These are phyloP conservation scores for Naja naja DNA, from an alignment of 2,113 vertebrate species.

Conservation along the genomic window DNA sequence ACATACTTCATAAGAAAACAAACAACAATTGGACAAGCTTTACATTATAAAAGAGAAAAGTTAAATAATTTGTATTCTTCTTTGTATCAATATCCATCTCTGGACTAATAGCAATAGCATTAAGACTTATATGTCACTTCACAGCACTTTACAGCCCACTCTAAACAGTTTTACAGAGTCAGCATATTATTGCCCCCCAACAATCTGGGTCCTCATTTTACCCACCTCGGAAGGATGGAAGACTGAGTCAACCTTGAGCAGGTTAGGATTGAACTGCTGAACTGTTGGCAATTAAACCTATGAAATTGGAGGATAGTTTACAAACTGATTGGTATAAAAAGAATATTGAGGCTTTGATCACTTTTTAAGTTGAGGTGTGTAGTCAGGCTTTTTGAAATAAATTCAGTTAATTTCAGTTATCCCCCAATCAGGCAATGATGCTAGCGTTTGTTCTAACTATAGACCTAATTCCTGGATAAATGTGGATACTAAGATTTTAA, in stretches of 20 bases:
- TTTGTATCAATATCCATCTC: neutral
- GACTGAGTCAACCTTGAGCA: neutral
- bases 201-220: neutral
- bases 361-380: neutral
- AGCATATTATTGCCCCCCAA: neutral
- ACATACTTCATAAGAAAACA: neutral
- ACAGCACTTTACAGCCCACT: neutral
- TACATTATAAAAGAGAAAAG: neutral
- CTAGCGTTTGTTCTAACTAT: neutral
- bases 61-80: neutral
- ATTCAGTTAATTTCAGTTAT: neutral
- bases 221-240: neutral
- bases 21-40: neutral
- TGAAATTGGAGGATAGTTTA: neutral
- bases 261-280: neutral
- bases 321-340: neutral
- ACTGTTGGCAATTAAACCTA: neutral
- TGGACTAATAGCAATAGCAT: neutral
- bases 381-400: neutral
- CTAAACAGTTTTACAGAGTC: neutral
- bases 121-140: neutral
- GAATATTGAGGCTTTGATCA: neutral
- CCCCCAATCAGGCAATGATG: neutral
- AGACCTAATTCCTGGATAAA: neutral
- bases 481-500: neutral